Base-by-base conservation (phyloP, 2,888 invertebrate species). In the Drosophila merina region DNA sequence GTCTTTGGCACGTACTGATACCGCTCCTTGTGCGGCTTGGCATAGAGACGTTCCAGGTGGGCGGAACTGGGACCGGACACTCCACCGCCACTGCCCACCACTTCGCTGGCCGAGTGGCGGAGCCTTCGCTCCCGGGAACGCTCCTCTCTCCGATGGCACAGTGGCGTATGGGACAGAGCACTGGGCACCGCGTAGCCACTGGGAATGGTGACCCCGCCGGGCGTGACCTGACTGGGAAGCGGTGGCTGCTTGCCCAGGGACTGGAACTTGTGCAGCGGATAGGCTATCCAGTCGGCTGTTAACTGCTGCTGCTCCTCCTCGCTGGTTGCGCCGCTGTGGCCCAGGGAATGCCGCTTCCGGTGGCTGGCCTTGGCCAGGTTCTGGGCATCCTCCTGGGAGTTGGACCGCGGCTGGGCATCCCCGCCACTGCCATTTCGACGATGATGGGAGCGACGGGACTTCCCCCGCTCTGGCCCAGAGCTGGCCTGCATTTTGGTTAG, bases 41-140 rank as follows among this genome's bases (percentile, higher is more conserved):
- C 88, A 33, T 91, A 90, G 2, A 91, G 84, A 0, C 90, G 89
- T 57, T 91, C 91, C 59, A 90, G 73, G 0, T 90, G 86, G 33
- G 75, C 78, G 76, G 84, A 49, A 45, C 45, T 33, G 9, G 62
- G 60, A 31, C 73, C 36, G 9, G 77, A 64, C 26, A 77, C 57
- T 10, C 78, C 75, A 33, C 25, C 33, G 3, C 36, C 84, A 36
- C 88, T 75, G 26, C 88, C 87, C 7, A 92, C 92, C 44, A 91
- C 92, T 71, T 92, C 92, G 73, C 92, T 92, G 31, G 92, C 91
- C 14, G 92, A 92, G 66, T 92, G 92, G 1, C 92, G 88, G 25
- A 92, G 76, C 12, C 89, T 89, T 6, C 92, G 38, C 20, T 64
- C 40, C 69, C 70, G 40, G 81, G 83, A 44, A 86, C 76, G 40